phyloP scores from a whole-genome alignment of 2,113 vertebrate genomes.

The Emydocephalus ijimae region DNA sequence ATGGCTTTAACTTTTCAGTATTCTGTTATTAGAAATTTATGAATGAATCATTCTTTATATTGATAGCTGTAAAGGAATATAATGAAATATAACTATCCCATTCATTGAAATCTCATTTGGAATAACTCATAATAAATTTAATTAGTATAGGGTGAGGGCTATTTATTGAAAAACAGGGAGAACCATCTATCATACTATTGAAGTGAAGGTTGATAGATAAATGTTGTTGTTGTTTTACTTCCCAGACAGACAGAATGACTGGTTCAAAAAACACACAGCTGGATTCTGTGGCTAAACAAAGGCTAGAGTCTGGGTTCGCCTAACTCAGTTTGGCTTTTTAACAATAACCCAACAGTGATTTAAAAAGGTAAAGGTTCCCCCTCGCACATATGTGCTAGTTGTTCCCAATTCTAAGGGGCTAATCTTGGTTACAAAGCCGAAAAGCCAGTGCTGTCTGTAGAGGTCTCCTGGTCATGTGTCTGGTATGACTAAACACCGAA shows the following conservation, averaged over 20 bases:
- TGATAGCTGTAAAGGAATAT: neutral
- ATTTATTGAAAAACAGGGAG: neutral
- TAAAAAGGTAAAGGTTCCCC: too few relatives aligned
- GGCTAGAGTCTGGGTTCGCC: neutral
- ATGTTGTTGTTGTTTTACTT: neutral
- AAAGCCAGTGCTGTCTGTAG: too few relatives aligned
- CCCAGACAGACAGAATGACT: neutral
- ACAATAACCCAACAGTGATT: neutral
- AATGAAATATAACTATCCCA: neutral
- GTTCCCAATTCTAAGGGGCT: too few relatives aligned
- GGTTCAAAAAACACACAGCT: neutral
- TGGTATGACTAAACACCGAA: too few relatives aligned
- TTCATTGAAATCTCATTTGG: neutral
- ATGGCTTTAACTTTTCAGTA: neutral
- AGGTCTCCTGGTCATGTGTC: too few relatives aligned
- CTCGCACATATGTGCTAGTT: too few relatives aligned
- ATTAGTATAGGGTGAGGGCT: neutral
- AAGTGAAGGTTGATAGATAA: neutral
- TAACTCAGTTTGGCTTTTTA: neutral
- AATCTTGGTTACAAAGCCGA: too few relatives aligned
- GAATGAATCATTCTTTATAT: neutral
- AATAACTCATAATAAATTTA: neutral
- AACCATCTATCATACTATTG: neutral
- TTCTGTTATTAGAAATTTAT: neutral
- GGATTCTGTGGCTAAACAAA: neutral